Conservation (phyloP, 2,888 invertebrate species). For the Torymus auratus region DNA sequence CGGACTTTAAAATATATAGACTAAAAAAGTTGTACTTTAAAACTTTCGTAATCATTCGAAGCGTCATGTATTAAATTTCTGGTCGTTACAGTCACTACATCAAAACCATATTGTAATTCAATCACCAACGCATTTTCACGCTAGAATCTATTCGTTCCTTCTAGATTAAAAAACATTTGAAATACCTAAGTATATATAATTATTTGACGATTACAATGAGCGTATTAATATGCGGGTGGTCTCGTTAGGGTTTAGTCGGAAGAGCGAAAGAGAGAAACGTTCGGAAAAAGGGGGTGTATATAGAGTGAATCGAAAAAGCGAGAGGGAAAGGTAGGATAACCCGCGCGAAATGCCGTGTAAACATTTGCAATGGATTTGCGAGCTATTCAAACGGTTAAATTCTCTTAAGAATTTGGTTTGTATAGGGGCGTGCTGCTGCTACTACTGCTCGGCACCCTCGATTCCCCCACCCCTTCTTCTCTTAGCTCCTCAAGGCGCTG, state of each 20-base stretch:
- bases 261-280: conserved; percentile 30
- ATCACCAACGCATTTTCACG: no score
- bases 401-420: conserved; percentile 77
- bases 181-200: background rate
- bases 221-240: conserved; percentile 36
- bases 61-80: no score
- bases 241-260: conserved; percentile 25
- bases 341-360: conserved; percentile 75
- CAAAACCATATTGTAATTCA: no score
- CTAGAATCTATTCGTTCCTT: no score
- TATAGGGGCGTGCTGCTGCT: conserved; percentile 66
- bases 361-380: conserved; percentile 77
- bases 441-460: conserved; percentile 62
- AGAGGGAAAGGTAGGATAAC: conserved; percentile 60
- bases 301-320: conserved; percentile 49
- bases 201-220: conserved; percentile 7
- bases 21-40: no score
- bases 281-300: background rate
- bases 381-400: conserved; percentile 77
- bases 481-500: conserved; percentile 60
- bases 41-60: no score
- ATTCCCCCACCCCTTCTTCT: conserved; percentile 26
- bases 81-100: no score
- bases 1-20: no score
- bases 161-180: no score